Evolutionary conservation across 1,140 invertebrate genomes (phyloP).

Genomic region (Stegodyphus dumicola): DNA sequence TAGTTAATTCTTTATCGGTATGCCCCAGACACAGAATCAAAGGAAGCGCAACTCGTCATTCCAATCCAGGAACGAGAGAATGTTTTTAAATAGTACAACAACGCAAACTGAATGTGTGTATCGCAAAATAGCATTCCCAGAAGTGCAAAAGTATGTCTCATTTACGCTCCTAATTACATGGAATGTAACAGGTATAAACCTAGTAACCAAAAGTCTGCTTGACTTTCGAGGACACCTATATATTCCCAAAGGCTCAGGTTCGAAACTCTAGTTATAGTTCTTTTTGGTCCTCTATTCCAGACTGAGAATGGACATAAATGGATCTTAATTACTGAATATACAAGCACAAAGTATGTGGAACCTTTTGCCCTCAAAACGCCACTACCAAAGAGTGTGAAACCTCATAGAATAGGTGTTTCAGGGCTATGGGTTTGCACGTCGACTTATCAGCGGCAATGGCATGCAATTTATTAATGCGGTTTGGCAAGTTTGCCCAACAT

Average conservation of each 20-base stretch:
- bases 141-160: neutral
- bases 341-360: conserved; percentile 24
- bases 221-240: neutral
- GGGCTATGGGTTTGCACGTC: conserved; percentile 16
- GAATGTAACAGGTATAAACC: conserved; percentile 39
- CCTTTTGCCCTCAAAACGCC: conserved; percentile 11
- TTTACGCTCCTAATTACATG: conserved; percentile 24
- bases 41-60: neutral
- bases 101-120: conserved; percentile 3
- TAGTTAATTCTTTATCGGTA: neutral
- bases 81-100: conserved; percentile 31
- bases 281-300: conserved; percentile 3
- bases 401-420: conserved; percentile 34
- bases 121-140: conserved; percentile 8
- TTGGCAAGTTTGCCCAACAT: conserved; percentile 17
- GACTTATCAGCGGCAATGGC: conserved; percentile 23
- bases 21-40: neutral
- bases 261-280: conserved; percentile 3
- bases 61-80: conserved; percentile 1
- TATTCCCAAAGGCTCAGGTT: conserved; percentile 1
- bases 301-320: neutral
- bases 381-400: neutral
- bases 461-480: conserved; percentile 29
- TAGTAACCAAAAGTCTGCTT: conserved; percentile 5
- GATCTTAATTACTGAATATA: conserved; percentile 22